phyloP scores from a whole-genome alignment of 2,797 vertebrate genomes.

The Macropodus opercularis region DNA sequence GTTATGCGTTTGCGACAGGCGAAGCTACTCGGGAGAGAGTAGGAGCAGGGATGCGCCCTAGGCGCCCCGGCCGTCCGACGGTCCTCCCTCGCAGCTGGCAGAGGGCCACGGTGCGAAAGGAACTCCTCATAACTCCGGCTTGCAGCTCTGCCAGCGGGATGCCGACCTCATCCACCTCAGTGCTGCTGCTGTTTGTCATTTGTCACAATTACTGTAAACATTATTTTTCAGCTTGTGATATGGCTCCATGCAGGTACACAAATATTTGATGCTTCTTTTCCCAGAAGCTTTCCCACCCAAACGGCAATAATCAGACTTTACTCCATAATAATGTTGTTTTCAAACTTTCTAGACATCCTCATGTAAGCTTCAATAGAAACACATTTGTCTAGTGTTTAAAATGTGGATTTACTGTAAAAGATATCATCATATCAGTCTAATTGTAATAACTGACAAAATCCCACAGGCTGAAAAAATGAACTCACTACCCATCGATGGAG shows the following conservation, averaged over 20 bases:
- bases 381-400: too few species aligned
- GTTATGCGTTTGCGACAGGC: constrained; percentile 28
- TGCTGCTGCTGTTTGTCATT: neutral
- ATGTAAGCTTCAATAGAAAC: too few species aligned
- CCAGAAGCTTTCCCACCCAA: too few species aligned
- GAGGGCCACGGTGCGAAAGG: neutral
- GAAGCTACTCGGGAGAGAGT: constrained; percentile 44
- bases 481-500: neutral
- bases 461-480: too few species aligned
- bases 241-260: neutral
- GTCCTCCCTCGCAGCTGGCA: constrained; percentile 4
- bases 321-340: too few species aligned
- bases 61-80: constrained; percentile 6
- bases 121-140: neutral
- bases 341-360: too few species aligned
- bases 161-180: neutral
- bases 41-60: constrained; percentile 15
- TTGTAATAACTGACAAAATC: too few species aligned
- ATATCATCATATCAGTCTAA: too few species aligned
- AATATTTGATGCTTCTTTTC: neutral
- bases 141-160: neutral
- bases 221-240: neutral
- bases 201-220: too few species aligned
- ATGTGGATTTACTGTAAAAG: too few species aligned
- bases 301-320: too few species aligned